Conservation (phyloP, 1,140 invertebrate species). For the Araneus ventricosus region DNA sequence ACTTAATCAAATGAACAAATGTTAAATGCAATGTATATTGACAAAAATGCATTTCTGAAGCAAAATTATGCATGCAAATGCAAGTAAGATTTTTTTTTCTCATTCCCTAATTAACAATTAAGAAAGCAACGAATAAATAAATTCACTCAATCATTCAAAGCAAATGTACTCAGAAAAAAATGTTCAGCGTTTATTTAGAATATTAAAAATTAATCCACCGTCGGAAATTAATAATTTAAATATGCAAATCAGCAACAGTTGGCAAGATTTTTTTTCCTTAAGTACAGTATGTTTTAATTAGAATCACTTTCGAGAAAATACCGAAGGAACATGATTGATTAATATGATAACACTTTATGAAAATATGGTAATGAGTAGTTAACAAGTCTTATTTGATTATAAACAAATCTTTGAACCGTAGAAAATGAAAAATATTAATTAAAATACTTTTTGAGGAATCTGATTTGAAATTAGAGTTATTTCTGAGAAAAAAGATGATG, state of each 20-base stretch:
- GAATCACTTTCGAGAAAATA: not conserved
- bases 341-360: not conserved
- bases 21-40: not conserved
- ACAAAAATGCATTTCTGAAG: not conserved
- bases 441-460: not conserved
- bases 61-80: not conserved
- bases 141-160: not conserved
- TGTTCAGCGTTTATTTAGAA: not conserved
- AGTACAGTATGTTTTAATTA: not conserved
- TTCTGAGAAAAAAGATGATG: not conserved
- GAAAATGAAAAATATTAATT: not conserved
- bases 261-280: not conserved
- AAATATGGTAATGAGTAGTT: not conserved
- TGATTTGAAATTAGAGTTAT: not conserved
- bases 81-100: not conserved
- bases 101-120: not conserved
- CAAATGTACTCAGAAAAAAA: not conserved
- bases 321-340: not conserved
- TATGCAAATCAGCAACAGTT: not conserved
- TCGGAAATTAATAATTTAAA: conserved; percentile 6
- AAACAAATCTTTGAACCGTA: not conserved
- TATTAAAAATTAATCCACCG: not conserved
- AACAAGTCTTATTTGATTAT: not conserved
- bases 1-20: not conserved
- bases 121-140: not conserved